Evolutionary conservation across 2,888 invertebrate genomes (phyloP), one percentile per base, ranked within the genome.

Genomic region (Epiblema foenella): DNA sequence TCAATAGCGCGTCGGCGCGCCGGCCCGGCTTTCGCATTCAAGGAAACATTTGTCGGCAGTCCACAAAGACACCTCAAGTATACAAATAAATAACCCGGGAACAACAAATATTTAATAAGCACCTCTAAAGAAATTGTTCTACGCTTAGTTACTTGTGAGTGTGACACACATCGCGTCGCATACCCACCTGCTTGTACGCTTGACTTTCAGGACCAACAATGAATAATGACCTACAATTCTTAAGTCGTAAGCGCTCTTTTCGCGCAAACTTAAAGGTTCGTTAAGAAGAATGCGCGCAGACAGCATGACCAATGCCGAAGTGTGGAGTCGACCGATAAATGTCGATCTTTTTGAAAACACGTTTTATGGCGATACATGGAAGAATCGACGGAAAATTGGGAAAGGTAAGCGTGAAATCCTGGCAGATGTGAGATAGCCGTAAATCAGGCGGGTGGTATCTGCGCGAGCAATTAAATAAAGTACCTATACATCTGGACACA

Each of bases 31-130:
- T 86, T 37, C 49, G 33, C 89, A 86, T 84, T 85, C 84, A 77
- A 81, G 76, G 75, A 76, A 80, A 79, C 79, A 80, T 79, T 81
- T 78, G 90, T 83, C 90, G 91, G 90, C 87, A 77, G 72, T 75
- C 74, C 85, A 88, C 90, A 92, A 91, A 92, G 91, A 84, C 82
- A 83, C 83, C 82, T 83, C 77, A 80, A 88, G 83, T 89, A 88
- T 90, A 92, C 92, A 91, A 92, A 93, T 92, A 92, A 93, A 93
- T 92, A 91, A 91, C 85, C 82, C 84, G 86, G 82, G 88, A 90
- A 93, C 91, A 91, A 92, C 93, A 93, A 93, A 93, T 93, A 93
- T 93, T 92, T 93, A 93, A 91, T 93, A 93, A 92, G 89, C 91
- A 90, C 85, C 87, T 88, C 89, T 82, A 87, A 87, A 88, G 90